Conservation (phyloP, 2,888 invertebrate species). For the Operophtera brumata region DNA sequence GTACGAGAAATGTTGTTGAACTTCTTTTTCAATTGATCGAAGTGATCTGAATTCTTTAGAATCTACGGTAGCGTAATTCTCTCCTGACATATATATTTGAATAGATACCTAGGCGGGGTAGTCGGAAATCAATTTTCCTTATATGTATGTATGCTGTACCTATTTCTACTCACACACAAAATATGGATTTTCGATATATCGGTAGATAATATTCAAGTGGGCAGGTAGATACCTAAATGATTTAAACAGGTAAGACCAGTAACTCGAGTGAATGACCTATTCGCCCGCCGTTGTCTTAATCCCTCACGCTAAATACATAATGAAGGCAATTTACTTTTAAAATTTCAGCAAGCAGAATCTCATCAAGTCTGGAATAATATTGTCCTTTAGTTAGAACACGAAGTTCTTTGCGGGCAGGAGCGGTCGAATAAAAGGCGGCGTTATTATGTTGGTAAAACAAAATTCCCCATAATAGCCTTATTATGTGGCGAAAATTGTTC, state of each 20-base stretch:
- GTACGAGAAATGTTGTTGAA: not conserved
- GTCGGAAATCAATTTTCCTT: not conserved
- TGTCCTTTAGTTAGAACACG: conserved; percentile 76
- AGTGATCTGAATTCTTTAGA: not conserved
- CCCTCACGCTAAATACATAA: conserved; percentile 71
- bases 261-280: conserved; percentile 50
- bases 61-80: not conserved
- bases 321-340: conserved; percentile 73
- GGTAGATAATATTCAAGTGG: not conserved
- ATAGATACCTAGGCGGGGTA: not conserved
- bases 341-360: conserved; percentile 79
- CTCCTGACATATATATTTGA: not conserved
- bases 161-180: no score
- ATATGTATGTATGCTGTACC: no score
- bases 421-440: conserved; percentile 75
- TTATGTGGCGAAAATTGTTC: conserved; percentile 81
- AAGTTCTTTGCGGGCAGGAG: conserved; percentile 71
- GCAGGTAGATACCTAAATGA: not conserved
- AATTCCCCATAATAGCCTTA: conserved; percentile 80
- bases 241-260: conserved; percentile 16
- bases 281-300: conserved; percentile 69
- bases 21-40: not conserved
- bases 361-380: conserved; percentile 74
- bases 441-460: conserved; percentile 81
- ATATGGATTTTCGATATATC: no score